Evolutionary conservation across 2,888 invertebrate genomes (phyloP).

Genomic region (Acanthosepion lycidas): DNA sequence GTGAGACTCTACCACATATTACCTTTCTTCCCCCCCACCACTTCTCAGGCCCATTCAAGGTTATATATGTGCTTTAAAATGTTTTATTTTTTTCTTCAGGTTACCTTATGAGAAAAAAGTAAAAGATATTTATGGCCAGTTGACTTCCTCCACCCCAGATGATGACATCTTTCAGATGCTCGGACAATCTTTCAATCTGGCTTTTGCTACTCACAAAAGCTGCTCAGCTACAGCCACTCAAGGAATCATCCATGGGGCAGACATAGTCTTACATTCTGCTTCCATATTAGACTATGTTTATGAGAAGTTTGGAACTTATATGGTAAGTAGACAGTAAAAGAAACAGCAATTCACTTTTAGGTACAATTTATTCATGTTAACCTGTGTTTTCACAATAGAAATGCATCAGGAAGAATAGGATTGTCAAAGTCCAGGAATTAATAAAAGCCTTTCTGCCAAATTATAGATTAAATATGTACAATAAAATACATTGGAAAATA

Average conservation of each 20-base stretch:
- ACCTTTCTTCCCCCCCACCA: too few species aligned
- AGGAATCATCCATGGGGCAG: background rate
- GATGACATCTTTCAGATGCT: slow-evolving; percentile 86
- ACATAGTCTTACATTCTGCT: background rate
- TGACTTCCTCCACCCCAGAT: slow-evolving; percentile 81
- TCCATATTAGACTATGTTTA: slow-evolving; percentile 70
- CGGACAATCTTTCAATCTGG: slow-evolving; percentile 81
- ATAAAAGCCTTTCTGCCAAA: too few species aligned
- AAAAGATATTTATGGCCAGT: slow-evolving; percentile 49
- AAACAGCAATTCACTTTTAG: background rate
- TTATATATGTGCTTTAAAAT: background rate
- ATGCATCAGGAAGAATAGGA: too few species aligned
- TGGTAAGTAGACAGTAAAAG: slow-evolving; percentile 61
- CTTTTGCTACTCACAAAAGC: background rate
- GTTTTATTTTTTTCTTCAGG: slow-evolving; percentile 49
- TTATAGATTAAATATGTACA: too few species aligned
- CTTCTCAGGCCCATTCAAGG: too few species aligned
- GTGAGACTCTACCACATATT: too few species aligned
- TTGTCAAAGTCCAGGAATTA: too few species aligned
- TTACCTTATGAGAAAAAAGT: slow-evolving; percentile 58
- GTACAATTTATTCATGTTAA: too few species aligned
- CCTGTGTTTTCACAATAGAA: too few species aligned
- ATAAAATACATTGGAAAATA: too few species aligned
- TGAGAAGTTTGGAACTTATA: slow-evolving; percentile 61
- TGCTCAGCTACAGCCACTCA: background rate